Percentiles rank a stretch among this genome's conserved stretches.
phyloP scores from a whole-genome alignment of 2,113 vertebrate species.

The Campylorhamphus procurvoides region DNA sequence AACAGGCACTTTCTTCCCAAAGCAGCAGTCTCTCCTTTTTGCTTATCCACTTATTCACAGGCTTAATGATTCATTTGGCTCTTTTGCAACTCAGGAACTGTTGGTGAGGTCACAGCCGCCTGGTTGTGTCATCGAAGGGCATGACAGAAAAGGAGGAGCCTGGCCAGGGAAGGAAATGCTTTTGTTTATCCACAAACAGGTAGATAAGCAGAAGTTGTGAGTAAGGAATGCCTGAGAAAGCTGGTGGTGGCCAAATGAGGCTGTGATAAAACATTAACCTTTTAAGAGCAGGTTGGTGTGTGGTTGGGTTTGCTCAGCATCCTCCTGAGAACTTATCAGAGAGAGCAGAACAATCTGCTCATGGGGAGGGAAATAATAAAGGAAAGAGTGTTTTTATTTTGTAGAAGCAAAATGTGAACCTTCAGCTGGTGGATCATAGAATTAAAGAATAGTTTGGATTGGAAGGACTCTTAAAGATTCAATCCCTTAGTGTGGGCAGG shows the following conservation, averaged over 20 bases:
- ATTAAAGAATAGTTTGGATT: not conserved
- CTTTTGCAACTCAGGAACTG: not conserved
- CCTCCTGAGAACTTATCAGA: not conserved
- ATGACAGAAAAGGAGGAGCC: not conserved
- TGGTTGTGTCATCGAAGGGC: not conserved
- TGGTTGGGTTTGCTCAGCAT: not conserved
- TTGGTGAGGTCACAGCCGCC: not conserved
- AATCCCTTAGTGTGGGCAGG: not conserved
- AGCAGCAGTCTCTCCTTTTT: not conserved
- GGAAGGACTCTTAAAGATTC: not conserved
- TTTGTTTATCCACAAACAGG: not conserved
- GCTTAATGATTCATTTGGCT: not conserved
- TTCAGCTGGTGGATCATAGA: not conserved
- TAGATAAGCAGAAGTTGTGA: not conserved
- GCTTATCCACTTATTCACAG: not conserved
- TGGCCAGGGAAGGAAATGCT: not conserved
- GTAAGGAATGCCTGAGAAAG: not conserved
- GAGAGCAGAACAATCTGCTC: not conserved
- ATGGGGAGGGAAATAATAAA: not conserved
- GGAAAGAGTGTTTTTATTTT: not conserved
- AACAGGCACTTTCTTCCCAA: not conserved
- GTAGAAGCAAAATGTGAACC: not conserved
- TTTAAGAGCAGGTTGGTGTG: accelerated
- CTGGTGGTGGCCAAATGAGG: not conserved
- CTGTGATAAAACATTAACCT: not conserved